Evolutionary conservation across 2,888 invertebrate genomes (phyloP).

Genomic region (Congeria kusceri): DNA sequence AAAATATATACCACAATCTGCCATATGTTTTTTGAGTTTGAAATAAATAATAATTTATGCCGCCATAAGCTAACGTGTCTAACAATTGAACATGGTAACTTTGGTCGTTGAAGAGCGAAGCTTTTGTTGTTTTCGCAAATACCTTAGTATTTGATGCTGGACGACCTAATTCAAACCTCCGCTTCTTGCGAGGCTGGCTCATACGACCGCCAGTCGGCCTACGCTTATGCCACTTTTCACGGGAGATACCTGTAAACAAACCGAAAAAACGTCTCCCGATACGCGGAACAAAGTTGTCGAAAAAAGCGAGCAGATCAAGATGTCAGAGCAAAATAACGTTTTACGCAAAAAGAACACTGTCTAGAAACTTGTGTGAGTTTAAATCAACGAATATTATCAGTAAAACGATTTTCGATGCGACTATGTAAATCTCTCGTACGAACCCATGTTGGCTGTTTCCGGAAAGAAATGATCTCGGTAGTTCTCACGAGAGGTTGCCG

Average conservation of each 20-base stretch:
- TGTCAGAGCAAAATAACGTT: too few relatives aligned
- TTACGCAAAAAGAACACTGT: too few relatives aligned
- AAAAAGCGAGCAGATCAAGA: not conserved
- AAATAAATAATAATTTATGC: too few relatives aligned
- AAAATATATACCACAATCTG: too few relatives aligned
- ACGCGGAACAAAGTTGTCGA: not conserved
- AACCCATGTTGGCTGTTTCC: slow-evolving; percentile 56
- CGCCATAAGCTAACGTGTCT: too few relatives aligned
- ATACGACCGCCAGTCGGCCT: slow-evolving; percentile 99
- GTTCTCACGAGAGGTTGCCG: not conserved
- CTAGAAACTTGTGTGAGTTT: too few relatives aligned
- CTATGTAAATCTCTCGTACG: slow-evolving; percentile 8
- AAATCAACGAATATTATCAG: too few relatives aligned
- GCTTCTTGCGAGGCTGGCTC: slow-evolving; percentile 99
- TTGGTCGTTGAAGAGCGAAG: too few relatives aligned
- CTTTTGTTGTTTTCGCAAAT: slow-evolving; percentile 48
- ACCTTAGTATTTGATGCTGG: slow-evolving; percentile 99
- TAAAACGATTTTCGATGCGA: slow-evolving; percentile 10
- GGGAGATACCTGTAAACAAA: slow-evolving; percentile 95
- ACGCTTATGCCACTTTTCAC: slow-evolving; percentile 99
- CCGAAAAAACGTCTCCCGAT: not conserved
- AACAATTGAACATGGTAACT: too few relatives aligned
- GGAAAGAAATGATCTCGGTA: slow-evolving; percentile 32
- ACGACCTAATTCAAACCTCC: slow-evolving; percentile 99
- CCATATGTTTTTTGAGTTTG: too few relatives aligned